These are phyloP conservation scores for Eristalis tenax DNA, from an alignment of 2,888 invertebrate genomes.

Conservation along the genomic window DNA sequence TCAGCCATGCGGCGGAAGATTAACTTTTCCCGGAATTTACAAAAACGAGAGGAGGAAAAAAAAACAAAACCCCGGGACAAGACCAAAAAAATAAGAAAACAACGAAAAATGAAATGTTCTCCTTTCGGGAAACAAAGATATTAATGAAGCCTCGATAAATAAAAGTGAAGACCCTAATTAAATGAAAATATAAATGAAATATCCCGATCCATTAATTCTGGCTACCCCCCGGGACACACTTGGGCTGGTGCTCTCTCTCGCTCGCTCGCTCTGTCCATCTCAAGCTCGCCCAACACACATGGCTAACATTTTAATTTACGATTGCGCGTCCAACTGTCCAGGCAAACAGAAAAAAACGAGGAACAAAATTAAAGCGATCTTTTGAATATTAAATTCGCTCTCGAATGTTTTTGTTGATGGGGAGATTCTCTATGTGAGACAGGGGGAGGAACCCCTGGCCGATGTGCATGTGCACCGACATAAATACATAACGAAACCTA, in stretches of 20 bases:
- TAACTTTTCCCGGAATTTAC: conserved; percentile 56
- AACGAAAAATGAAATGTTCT: background rate
- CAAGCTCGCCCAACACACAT: conserved; percentile 20
- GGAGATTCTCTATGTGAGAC: background rate
- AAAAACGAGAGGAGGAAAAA: too few relatives aligned
- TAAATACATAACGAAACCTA: conserved; percentile 5
- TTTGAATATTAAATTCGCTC: conserved; percentile 69
- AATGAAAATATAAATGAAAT: conserved; percentile 70
- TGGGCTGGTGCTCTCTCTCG: background rate
- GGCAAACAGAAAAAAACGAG: background rate
- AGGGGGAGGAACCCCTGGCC: conserved; percentile 6
- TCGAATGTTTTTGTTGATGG: background rate
- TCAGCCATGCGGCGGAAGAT: conserved; percentile 18
- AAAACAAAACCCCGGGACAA: background rate
- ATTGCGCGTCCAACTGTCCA: conserved; percentile 67
- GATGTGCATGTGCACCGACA: background rate
- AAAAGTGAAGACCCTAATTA: conserved; percentile 71
- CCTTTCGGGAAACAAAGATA: conserved; percentile 66
- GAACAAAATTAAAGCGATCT: conserved; percentile 57
- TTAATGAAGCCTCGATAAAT: conserved; percentile 71
- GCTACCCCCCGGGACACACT: conserved; percentile 14
- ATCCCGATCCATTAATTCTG: conserved; percentile 68
- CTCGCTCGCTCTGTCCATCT: background rate
- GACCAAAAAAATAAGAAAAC: background rate
- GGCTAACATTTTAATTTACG: conserved; percentile 72